Base-by-base conservation (phyloP, 2,797 vertebrate species). In the Psittacula echo region DNA sequence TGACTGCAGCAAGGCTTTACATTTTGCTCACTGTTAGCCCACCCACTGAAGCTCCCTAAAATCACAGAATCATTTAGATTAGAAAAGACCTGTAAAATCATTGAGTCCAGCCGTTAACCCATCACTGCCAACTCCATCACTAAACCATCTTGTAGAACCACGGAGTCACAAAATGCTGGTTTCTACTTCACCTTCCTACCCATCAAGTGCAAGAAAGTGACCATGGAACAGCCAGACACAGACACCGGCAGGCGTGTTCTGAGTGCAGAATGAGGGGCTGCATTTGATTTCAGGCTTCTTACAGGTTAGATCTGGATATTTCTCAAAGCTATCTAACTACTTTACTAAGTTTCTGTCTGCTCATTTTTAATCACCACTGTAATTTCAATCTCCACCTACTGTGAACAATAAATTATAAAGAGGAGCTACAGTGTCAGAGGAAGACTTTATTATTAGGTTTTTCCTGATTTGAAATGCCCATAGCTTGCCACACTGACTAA, bases 321-420 rank as follows among this genome's bases (percentile, higher is more conserved):
- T 77, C 71, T 94, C 79, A 78, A 60, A 86, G 44, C 45, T 73
- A 42, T 64, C 89, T 91, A 73, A 66, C 42, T 37, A 56, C 66
- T 93, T 93, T 9, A n/a, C 70, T 76, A 73, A 73, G 50, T 90
- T 92, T 92, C 81, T 89, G 11, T 54, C 73, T 90, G 58, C 66
- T 88, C 64, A 1, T 79, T 90, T 93, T 81, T 92, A 95, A 94
- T 94, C 93, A 80, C 45, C 45, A 1, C 79, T 76, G 30, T 92
- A 42, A 92, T 86, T 93, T 93, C 76, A 84, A 88, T 93, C 89
- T 91, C 76, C 54, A 78, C 70, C 89, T 91, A 91, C 79, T 66
- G 73, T 9, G 47, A 78, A 48, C 45, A 83, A 88, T 92, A 87
- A 94, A 94, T 95, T 85, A 86, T 51, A 75, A 78, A 87, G 37